Conservation (phyloP, 2,888 invertebrate genomes). For the Tupiocoris notatus region DNA sequence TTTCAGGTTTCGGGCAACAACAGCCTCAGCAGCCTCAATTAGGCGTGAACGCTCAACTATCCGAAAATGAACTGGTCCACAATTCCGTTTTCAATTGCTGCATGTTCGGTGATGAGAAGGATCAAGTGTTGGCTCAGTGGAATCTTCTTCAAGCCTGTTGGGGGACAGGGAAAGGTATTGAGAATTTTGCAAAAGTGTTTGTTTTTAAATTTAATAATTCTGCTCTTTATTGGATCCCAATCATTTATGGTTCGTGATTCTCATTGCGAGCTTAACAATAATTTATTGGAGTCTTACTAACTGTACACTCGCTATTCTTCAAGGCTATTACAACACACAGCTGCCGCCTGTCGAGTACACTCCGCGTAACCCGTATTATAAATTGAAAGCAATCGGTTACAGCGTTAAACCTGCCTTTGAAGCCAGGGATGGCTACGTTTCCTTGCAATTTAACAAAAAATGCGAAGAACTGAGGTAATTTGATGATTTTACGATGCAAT, state of each 20-base stretch:
- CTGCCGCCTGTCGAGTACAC: conserved; percentile 79
- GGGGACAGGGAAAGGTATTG: conserved; percentile 74
- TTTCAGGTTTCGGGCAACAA: conserved; percentile 50
- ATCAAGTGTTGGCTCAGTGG: conserved; percentile 89
- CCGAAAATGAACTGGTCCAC: conserved; percentile 68
- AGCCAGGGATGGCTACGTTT: conserved; percentile 88
- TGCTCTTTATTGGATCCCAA: too few species aligned
- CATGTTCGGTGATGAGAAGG: conserved; percentile 92
- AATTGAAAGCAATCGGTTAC: conserved; percentile 94
- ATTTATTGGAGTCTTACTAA: too few species aligned
- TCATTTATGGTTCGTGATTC: too few species aligned
- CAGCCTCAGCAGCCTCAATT: conserved; percentile 54
- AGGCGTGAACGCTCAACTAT: conserved; percentile 58
- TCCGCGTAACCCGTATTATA: conserved; percentile 85
- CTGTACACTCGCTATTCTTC: too few species aligned
- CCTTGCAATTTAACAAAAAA: conserved; percentile 78
- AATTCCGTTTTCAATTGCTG: conserved; percentile 75
- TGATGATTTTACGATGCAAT: too few species aligned
- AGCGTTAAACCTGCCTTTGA: conserved; percentile 81
- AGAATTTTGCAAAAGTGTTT: too few species aligned
- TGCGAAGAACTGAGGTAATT: conserved; percentile 71
- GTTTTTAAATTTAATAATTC: too few species aligned
- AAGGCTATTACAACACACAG: conserved; percentile 72
- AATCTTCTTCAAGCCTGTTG: conserved; percentile 89
- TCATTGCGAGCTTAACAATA: too few species aligned